These are phyloP conservation scores for Eriocheir sinensis DNA, from an alignment of 1,140 invertebrate species.

Conservation along the genomic window DNA sequence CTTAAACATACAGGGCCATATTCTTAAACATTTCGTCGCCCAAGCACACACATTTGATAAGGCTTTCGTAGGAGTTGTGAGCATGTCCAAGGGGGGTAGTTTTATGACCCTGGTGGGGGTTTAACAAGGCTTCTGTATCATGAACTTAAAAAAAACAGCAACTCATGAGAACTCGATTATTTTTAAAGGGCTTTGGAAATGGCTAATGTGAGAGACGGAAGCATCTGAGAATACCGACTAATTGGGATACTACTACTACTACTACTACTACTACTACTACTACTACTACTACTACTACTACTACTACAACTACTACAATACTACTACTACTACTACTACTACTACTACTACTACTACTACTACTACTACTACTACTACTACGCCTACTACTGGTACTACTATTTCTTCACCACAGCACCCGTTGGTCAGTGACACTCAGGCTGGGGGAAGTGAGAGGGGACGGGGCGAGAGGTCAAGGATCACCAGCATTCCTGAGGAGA, in stretches of 20 bases:
- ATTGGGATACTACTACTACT: neutral
- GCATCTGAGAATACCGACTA: no score
- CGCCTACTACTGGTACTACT: neutral
- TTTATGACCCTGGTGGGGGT: no score
- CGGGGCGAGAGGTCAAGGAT: neutral
- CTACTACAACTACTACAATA: conserved; percentile 6
- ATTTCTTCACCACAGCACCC: neutral
- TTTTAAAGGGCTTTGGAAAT: no score
- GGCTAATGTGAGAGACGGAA: no score
- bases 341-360: neutral
- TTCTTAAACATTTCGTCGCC: no score
- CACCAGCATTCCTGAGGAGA: neutral
- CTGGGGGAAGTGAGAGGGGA: neutral
- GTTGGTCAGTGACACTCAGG: neutral
- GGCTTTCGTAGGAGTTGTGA: no score
- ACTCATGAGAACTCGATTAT: no score
- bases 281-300: neutral
- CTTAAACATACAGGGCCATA: no score
- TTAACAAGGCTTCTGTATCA: no score
- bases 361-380: neutral
- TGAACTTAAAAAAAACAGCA: no score
- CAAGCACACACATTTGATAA: no score
- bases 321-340: neutral
- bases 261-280: neutral
- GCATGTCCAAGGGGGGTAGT: no score